These are phyloP conservation scores for Carettochelys insculpta DNA, from an alignment of 2,113 vertebrate species.

Conservation along the genomic window DNA sequence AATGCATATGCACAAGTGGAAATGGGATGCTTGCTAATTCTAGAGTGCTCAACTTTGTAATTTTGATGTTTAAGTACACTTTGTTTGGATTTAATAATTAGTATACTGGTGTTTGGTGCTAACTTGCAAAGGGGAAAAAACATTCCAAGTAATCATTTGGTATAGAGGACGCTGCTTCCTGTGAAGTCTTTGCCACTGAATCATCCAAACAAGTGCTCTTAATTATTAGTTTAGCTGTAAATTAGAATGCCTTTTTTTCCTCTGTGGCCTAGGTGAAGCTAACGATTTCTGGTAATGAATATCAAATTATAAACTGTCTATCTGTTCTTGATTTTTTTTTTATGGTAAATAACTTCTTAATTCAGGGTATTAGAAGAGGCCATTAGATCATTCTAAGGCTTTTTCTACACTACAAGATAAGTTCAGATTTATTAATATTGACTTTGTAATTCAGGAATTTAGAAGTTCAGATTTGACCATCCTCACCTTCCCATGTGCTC, in stretches of 20 bases:
- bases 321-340: background rate
- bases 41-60: too few relatives aligned
- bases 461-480: too few relatives aligned
- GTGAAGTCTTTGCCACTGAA: background rate
- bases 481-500: too few relatives aligned
- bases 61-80: too few relatives aligned
- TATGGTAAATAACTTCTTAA: background rate
- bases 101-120: background rate
- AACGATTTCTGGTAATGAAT: background rate
- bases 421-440: too few relatives aligned
- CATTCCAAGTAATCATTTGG: background rate
- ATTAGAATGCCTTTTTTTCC: background rate
- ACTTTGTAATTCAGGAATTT: too few relatives aligned
- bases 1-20: too few relatives aligned
- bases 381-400: background rate
- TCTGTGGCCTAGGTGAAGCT: background rate
- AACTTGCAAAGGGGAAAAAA: background rate
- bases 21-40: too few relatives aligned
- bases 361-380: background rate
- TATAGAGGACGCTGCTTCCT: background rate
- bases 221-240: background rate
- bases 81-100: background rate
- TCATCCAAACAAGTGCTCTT: background rate
- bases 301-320: background rate
- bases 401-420: too few relatives aligned